Conservation (phyloP, 2,113 vertebrate species). For the Stigmatopora nigra region DNA sequence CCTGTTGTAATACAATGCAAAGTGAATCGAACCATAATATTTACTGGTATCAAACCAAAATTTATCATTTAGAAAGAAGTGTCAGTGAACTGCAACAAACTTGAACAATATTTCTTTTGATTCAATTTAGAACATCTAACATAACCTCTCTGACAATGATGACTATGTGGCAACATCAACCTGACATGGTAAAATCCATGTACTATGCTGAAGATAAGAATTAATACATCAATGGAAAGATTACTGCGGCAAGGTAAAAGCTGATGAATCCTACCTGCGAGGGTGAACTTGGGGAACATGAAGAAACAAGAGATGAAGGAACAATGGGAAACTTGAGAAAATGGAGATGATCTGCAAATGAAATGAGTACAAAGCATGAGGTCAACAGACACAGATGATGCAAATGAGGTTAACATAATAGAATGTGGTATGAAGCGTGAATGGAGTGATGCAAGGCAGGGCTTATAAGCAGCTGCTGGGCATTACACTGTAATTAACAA, state of each 20-base stretch:
- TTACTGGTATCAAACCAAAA: background rate
- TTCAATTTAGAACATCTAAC: background rate
- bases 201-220: background rate
- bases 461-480: conserved; percentile 10
- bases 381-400: conserved; percentile 33
- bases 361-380: conserved; percentile 46
- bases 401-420: conserved; percentile 13
- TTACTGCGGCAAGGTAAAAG: background rate
- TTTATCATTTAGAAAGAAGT: background rate
- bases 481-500: conserved; percentile 14
- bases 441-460: background rate
- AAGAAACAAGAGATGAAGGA: conserved; percentile 36
- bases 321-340: conserved; percentile 30
- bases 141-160: background rate
- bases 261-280: conserved; percentile 35
- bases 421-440: conserved; percentile 13
- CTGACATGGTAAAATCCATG: background rate
- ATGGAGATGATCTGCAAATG: conserved; percentile 46
- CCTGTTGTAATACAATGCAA: too few relatives aligned
- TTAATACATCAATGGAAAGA: background rate
- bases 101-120: background rate
- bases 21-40: too few relatives aligned
- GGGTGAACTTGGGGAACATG: conserved; percentile 20
- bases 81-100: background rate
- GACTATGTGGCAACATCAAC: too few relatives aligned